Conservation (phyloP, 2,888 invertebrate genomes). For the Lumbricus terrestris region DNA sequence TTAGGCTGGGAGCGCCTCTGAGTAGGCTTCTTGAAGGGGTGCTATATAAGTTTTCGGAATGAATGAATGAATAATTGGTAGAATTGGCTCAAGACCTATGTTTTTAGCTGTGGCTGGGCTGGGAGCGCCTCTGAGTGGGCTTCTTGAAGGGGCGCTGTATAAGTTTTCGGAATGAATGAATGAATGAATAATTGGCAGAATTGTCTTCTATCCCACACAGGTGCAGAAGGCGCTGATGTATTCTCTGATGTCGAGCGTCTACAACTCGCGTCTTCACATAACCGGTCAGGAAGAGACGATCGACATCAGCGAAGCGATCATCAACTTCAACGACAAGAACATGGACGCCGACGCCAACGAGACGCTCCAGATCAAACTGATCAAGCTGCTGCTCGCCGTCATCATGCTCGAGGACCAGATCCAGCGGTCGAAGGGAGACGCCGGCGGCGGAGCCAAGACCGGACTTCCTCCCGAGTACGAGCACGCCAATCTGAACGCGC, state of each 20-base stretch:
- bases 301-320: constrained; percentile 74
- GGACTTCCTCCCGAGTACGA: constrained; percentile 60
- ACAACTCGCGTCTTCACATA: constrained; percentile 57
- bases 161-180: no score
- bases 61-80: no score
- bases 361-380: constrained; percentile 54
- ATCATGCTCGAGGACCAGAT: constrained; percentile 77
- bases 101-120: no score
- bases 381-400: constrained; percentile 69
- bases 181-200: no score
- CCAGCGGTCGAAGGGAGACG: constrained; percentile 44
- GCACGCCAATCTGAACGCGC: constrained; percentile 46
- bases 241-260: constrained; percentile 75
- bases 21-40: no score
- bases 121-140: no score
- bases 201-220: not conserved
- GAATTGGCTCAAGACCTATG: no score
- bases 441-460: constrained; percentile 29
- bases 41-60: no score
- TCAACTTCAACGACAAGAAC: constrained; percentile 69
- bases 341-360: constrained; percentile 50
- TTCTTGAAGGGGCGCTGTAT: no score
- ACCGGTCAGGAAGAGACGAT: constrained; percentile 64
- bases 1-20: no score
- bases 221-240: constrained; percentile 80